Conservation (phyloP, 2,888 invertebrate genomes). For the Brachypalpus laphriformis region DNA sequence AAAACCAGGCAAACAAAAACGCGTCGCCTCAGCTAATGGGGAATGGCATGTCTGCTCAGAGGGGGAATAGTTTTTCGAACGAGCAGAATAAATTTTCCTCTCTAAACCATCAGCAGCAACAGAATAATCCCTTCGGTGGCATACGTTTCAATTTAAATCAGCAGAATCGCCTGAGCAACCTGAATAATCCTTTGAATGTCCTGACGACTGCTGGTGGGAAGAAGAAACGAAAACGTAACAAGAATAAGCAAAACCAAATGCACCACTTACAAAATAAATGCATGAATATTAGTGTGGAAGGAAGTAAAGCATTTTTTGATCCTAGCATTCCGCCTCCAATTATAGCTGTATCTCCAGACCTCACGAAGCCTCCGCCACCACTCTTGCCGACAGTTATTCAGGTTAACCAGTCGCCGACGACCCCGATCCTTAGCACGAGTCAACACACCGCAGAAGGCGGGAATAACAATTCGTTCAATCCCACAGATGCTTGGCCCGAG, state of each 20-base stretch:
- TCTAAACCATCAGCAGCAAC: slow-evolving; percentile 62
- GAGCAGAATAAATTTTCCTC: slow-evolving; percentile 44
- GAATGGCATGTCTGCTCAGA: neutral
- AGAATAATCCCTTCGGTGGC: slow-evolving; percentile 82
- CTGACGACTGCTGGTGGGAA: slow-evolving; percentile 81
- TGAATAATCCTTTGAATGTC: slow-evolving; percentile 78
- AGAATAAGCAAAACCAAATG: slow-evolving; percentile 84
- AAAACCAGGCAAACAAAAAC: slow-evolving; percentile 75
- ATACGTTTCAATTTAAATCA: slow-evolving; percentile 85
- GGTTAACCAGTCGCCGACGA: neutral
- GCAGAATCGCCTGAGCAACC: slow-evolving; percentile 80
- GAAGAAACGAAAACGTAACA: slow-evolving; percentile 90
- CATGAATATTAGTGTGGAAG: slow-evolving; percentile 40
- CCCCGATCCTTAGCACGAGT: neutral
- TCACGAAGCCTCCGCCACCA: slow-evolving; percentile 81
- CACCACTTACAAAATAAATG: slow-evolving; percentile 77
- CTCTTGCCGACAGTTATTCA: slow-evolving; percentile 74
- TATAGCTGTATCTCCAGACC: slow-evolving; percentile 76
- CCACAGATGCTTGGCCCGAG: slow-evolving; percentile 90
- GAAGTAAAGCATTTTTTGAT: slow-evolving; percentile 48
- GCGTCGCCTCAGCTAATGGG: slow-evolving; percentile 78
- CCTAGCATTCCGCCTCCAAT: slow-evolving; percentile 62
- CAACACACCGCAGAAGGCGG: slow-evolving; percentile 28
- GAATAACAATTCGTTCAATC: slow-evolving; percentile 82
- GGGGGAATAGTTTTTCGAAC: slow-evolving; percentile 29